A percentile compares a stretch with the other conserved stretches of the same genome.
phyloP scores from a whole-genome alignment of 92 coral and sea anemone species.

The Epizoanthus illoricatus region DNA sequence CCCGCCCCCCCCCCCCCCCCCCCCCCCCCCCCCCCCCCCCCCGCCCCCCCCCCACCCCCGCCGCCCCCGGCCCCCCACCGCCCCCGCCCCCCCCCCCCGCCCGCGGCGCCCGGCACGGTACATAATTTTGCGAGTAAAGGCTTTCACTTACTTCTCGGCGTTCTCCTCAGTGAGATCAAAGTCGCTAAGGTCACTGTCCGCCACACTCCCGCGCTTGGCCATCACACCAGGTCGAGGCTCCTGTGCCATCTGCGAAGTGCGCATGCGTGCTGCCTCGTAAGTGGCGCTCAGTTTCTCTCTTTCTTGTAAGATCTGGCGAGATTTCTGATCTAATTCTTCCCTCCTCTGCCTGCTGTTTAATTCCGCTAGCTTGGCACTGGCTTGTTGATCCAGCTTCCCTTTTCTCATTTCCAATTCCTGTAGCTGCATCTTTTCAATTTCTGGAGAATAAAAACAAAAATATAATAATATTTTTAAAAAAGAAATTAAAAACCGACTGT shows the following conservation, averaged over 20 bases:
- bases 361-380: slow-evolving; percentile 79
- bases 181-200: slow-evolving; percentile 39
- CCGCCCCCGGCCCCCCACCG: too few relatives aligned
- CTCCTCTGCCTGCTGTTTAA: slow-evolving; percentile 71
- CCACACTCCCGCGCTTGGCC: slow-evolving; percentile 22
- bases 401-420: slow-evolving; percentile 70
- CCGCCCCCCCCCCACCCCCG: too few relatives aligned
- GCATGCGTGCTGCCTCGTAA: slow-evolving; percentile 75
- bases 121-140: neutral
- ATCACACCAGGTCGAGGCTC: slow-evolving; percentile 39
- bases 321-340: slow-evolving; percentile 79
- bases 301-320: slow-evolving; percentile 75
- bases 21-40: too few relatives aligned
- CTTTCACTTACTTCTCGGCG: slow-evolving; percentile 4
- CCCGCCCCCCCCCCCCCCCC: too few relatives aligned
- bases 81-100: too few relatives aligned
- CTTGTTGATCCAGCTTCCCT: slow-evolving; percentile 68
- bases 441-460: slow-evolving; percentile 40
- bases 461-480: neutral
- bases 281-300: slow-evolving; percentile 76
- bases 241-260: slow-evolving; percentile 70
- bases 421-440: slow-evolving; percentile 72
- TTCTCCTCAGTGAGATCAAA: slow-evolving; percentile 23
- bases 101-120: too few relatives aligned
- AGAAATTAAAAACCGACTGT: too few relatives aligned